Base-by-base conservation (phyloP, 2,888 invertebrate species). In the Serrognathus titanus region DNA sequence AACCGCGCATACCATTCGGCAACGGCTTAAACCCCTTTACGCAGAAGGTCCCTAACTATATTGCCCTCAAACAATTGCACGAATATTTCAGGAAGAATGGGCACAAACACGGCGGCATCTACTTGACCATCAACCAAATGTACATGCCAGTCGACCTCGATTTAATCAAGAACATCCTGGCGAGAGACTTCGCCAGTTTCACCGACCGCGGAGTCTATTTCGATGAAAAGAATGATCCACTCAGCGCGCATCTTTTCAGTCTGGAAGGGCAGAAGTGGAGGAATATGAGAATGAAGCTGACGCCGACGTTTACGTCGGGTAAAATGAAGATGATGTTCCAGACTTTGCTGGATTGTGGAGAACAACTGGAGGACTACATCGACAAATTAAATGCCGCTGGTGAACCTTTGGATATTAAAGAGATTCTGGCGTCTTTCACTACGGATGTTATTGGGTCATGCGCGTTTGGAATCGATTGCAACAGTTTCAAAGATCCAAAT, bases 231-330 rank as follows among this genome's bases (percentile, higher is more conserved):
- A 77, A 79, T 2, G 84, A 86, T 69, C 83, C 81, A 0, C 60
- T 85, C 13, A 79, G 83, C 0, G 81, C 78, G 0, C 82, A 83
- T 67, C 69, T 88, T 1, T 84, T 86, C 63, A 75, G 80, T 59
- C 66, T 82, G 43, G 76, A 76, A 40, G 84, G 82, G 0, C 73
- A 79, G 7, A 75, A 78, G 12, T 89, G 89, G 88, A 84, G 81
- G 65, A 49, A 38, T 39, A 13, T 53, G 37, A 49, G 64, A 4
- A 31, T 49, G 24, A 63, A 63, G 41, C 40, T 65, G 43, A 63
- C 63, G 6, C 61, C 64, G 8, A 61, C 61, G 7, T 66, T 65
- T 46, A 62, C 66, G 0, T 74, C 78, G 1, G 80, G 79, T 12
- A 82, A 82, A 64, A 71, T 83, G 61, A 80, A 77, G 63, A 71